Base-by-base conservation (phyloP, 1,140 invertebrate species). In the Drosophila tani region DNA sequence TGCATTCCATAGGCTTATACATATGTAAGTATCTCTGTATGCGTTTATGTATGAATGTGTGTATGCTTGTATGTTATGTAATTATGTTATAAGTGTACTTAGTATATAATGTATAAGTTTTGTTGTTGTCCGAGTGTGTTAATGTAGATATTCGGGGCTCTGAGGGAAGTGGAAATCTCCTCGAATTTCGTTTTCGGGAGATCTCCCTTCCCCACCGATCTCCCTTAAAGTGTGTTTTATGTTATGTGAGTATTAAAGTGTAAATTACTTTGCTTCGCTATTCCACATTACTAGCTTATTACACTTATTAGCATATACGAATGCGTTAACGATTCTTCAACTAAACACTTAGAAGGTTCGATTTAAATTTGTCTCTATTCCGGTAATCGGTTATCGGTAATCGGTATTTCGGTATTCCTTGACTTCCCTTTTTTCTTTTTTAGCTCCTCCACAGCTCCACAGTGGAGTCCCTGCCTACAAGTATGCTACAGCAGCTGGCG, bases 281-380 rank as follows among this genome's bases (percentile, higher is more conserved):
- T 74, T 50, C 38, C 67, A 73, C 68, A 71, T 59, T 60, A 29
- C 62, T 76, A 69, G 62, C 81, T 76, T 79, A 79, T 75, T 82
- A 84, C 78, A 75, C 69, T 35, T 70, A 76, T 80, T 83, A 83
- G 58, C 55, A 83, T 84, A 68, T 70, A 80, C 81, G 81, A 79
- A 70, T 71, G 49, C 53, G 29, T 51, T 75, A 70, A 58, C 56
- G 59, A 64, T 46, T 77, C 60, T 79, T 81, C 65, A 77, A 90
- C 85, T 90, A 88, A 88, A 88, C 85, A 88, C 81, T 85, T 81
- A 88, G 84, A 88, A 88, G 80, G 73, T 75, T 87, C 60, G 81
- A 74, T 80, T 87, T 87, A 81, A 88, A 88, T 83, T 88, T 87
- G 68, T 88, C 79, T 56, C 84, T 87, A 87, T 32, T 50, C 66